Percentiles rank a stretch among this genome's conserved stretches.
Conservation (phyloP, 2,113 vertebrate genomes). For the Cebus imitator region DNA sequence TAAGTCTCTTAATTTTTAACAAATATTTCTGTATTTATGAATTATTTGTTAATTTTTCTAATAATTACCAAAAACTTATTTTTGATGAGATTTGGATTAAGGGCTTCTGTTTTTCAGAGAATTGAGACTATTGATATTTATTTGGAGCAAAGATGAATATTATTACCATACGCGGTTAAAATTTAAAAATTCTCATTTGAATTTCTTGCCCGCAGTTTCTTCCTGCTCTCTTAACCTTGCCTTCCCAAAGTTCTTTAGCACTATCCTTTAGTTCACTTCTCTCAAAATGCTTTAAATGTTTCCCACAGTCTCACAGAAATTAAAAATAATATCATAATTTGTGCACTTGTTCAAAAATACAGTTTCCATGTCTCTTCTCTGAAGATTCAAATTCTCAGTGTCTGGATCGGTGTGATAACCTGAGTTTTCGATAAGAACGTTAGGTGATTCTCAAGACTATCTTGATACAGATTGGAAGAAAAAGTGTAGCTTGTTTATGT, state of each 20-base stretch:
- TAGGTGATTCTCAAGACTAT: background rate
- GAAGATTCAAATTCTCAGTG: background rate
- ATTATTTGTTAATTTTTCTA: background rate
- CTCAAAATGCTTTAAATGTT: background rate
- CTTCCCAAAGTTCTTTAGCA: background rate
- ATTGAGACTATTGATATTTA: background rate
- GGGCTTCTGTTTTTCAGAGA: background rate
- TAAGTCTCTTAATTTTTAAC: background rate
- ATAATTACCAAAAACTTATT: background rate
- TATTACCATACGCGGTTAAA: background rate
- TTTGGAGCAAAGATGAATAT: background rate
- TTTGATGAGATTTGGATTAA: background rate
- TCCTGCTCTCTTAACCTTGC: background rate
- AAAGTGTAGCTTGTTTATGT: background rate
- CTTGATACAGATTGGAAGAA: background rate
- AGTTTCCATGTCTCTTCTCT: background rate
- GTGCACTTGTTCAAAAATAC: background rate
- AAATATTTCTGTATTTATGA: background rate
- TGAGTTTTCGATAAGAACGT: background rate
- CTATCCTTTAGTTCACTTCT: background rate
- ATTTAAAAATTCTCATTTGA: background rate
- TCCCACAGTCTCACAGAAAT: background rate
- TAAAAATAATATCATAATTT: background rate
- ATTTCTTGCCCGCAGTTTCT: background rate
- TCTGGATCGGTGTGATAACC: background rate